A percentile compares a stretch with the other conserved stretches of the same genome.
Evolutionary conservation across 2,888 invertebrate genomes (phyloP).

Genomic region (Drosophila mettleri): DNA sequence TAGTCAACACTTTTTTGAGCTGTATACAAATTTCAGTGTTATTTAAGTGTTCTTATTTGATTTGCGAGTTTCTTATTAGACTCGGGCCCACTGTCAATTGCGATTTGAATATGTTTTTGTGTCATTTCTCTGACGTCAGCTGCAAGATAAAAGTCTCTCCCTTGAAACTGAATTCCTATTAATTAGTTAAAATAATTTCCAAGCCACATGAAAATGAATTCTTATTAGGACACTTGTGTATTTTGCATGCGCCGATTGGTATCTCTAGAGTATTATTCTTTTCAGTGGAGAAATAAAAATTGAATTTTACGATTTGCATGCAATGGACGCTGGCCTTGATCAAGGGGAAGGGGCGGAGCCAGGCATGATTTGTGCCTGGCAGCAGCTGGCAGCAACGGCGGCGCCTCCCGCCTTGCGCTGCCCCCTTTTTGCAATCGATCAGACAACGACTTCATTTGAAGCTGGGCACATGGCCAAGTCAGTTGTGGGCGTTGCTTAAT

Average conservation of each 20-base stretch:
- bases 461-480: slow-evolving; percentile 70
- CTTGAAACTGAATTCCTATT: slow-evolving; percentile 34
- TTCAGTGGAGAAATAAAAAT: not conserved
- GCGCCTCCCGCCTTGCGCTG: slow-evolving; percentile 1
- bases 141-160: slow-evolving; percentile 14
- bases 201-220: slow-evolving; percentile 41
- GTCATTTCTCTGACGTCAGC: slow-evolving; percentile 19
- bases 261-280: slow-evolving; percentile 25
- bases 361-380: slow-evolving; percentile 68
- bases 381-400: slow-evolving; percentile 9
- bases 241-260: slow-evolving; percentile 32
- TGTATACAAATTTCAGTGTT: too few relatives aligned
- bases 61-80: not conserved
- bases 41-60: too few relatives aligned
- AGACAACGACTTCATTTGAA: slow-evolving; percentile 54
- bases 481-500: slow-evolving; percentile 53
- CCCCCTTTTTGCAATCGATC: slow-evolving; percentile 5
- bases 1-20: not conserved
- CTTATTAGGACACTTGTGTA: slow-evolving; percentile 34
- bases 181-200: slow-evolving; percentile 33
- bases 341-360: slow-evolving; percentile 65
- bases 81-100: not conserved
- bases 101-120: not conserved
- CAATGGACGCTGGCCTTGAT: slow-evolving; percentile 60
- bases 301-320: slow-evolving; percentile 45